Base-by-base conservation (phyloP, 2,888 invertebrate species). In the Campoplex capitator region DNA sequence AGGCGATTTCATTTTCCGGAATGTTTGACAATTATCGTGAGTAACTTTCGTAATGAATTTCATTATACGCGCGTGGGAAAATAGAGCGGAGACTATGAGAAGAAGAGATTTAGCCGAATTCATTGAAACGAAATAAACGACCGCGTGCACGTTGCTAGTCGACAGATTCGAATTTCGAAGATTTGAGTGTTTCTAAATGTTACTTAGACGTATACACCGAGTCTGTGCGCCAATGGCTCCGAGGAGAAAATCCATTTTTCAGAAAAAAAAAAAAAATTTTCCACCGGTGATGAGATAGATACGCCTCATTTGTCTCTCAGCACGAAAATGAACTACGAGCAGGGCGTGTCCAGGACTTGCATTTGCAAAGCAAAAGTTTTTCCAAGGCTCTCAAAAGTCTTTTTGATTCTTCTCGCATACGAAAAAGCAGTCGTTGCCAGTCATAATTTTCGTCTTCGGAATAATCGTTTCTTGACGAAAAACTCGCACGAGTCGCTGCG, bases 1-100 rank as follows among this genome's bases (percentile, higher is more conserved):
- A 13, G 38, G 56, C 51, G 28, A 76, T 85, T 62, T 90, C 90
- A 90, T 90, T 89, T 88, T 91, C 90, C 89, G 88, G 90, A 88
- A 75, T 75, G 23, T 35, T 13, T 18, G 70, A 7, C 35, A 67
- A 68, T 11, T 42, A 51, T 51, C 18, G 18, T 51, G 51, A 18
- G 4, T 16, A 18, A 3, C 18, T 18, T 51, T 51, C n/a, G 7
- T 35, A 35, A 56, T 74, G n/a, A 0, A 74, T 54, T 51, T 73
- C 3, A 18, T 68, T 42, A 35, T 51, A 18, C 3, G 51, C 9
- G 11, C 13, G 32, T 32, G 13, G 6, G 23, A 62, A 28, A 62
- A 28, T 9, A 32, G 32, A 62, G 62, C 16, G 13, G 16, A 62
- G 62, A 32, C 8, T n/a, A 62, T n/a, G 7, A n/a, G 1, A 38